Evolutionary conservation across 2,113 vertebrate species (phyloP), one percentile per base, ranked within the genome.

Genomic region (Mobula hypostoma): DNA sequence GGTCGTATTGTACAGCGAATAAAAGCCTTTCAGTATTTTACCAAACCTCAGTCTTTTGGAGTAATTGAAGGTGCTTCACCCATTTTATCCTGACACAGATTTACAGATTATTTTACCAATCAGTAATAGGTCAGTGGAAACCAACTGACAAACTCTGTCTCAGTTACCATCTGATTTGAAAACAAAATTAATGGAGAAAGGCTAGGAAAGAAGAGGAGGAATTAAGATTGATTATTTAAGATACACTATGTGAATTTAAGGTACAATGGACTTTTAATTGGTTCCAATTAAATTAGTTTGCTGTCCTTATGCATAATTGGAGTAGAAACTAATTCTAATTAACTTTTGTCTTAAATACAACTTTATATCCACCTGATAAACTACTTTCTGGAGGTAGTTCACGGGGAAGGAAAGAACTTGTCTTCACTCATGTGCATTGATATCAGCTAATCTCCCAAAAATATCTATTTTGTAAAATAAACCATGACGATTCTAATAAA

Each of bases 81-180:
- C 36, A 93, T 74, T 93, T 93, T 74, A 40, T 56, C 68, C 91
- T 48, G 91, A 93, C 91, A 14, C 7, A 93, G 17, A 93, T 74
- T 90, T 93, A 29, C 68, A 48, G 91, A 72, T 93, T 72, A 93
- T 93, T 11, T 93, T 27, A 74, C 68, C 91, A 93, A 93, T 32
- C 68, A 74, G 8, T 21, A 74, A 70, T 74, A 40, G 61, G 32
- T 93, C 68, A 93, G 21, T 93, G 29, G 21, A 93, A 29, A 27
- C 36, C 56, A 17, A 72, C 91, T 74, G 68, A 74, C 70, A 74
- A 56, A 93, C 68, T 74, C 7, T 70, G 32, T 21, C 88, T 70
- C n/a, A 8, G 8, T 63, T 63, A 12, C 12, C 27, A 19, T 93
- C 68, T 21, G 7, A 27, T 29, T 56, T 48, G 91, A 74, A 74